Base-by-base conservation (phyloP, 2,113 vertebrate genomes). In the Peromyscus leucopus region DNA sequence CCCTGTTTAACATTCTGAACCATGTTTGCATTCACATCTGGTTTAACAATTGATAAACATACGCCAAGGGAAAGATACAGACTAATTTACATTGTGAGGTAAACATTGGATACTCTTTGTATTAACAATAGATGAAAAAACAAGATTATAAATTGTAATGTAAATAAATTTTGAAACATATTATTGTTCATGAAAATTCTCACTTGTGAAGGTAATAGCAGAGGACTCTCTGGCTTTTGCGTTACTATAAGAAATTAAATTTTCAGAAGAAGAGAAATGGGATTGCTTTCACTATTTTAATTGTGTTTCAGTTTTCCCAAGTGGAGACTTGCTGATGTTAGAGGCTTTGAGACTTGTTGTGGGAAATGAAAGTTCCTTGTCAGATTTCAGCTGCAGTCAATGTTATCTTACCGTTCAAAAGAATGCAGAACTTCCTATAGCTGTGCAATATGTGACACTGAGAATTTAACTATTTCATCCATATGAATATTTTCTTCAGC, bases 401-500 rank as follows among this genome's bases (percentile, higher is more conserved):
- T 96, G 57, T 94, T 97, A 17, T 93, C 85, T 93, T 97, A 65
- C 69, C 51, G 98, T 97, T 98, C 67, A 97, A 92, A 97, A 65
- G 96, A 87, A 94, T 0, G 0, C 94, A 91, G 95, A 97, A 94
- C 4, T 97, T 79, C 97, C 90, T 61, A 36, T 59, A 98, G 87
- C n/a, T 84, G 51, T 97, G 97, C 91, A 55, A 33, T 55, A 95
- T n/a, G 65, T 96, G 94, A 97, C 63, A 96, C 8, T 91, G 28
- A 76, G 3, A 97, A 97, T 88, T 98, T 96, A 97, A 97, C 96
- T 86, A 96, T 97, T 98, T 98, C 83, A 98, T 97, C 83, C 89
- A 33, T 87, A 90, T 94, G 84, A 96, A 39, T 0, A 1, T 86
- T 96, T 97, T 96, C 94, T 19, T 9, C 39, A 22, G 28, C 28